These are phyloP conservation scores for Dendrolimus pini DNA, from an alignment of 2,888 invertebrate genomes.

Conservation along the genomic window DNA sequence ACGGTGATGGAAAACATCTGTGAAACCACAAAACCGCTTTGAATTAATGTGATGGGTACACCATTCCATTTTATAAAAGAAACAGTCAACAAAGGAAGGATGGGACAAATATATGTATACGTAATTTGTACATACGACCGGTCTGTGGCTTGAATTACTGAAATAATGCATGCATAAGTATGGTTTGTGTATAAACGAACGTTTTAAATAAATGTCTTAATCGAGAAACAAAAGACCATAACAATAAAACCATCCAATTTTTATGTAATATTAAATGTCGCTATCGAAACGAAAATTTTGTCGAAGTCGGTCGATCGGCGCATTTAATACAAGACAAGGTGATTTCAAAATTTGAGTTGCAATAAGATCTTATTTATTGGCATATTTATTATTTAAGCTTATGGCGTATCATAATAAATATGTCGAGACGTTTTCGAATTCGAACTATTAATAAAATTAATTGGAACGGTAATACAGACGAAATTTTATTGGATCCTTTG, in stretches of 20 bases:
- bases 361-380: conserved; percentile 29
- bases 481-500: conserved; percentile 24
- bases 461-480: conserved; percentile 15
- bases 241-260: conserved; percentile 37
- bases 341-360: conserved; percentile 39
- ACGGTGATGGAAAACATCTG: no score
- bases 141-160: no score
- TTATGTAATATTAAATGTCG: conserved; percentile 42
- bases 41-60: no score
- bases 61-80: no score
- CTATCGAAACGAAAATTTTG: conserved; percentile 42
- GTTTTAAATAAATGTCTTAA: conserved; percentile 40
- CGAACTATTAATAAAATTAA: conserved; percentile 32
- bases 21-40: no score
- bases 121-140: no score
- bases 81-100: no score
- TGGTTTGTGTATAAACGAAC: background rate
- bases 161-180: no score
- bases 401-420: conserved; percentile 10
- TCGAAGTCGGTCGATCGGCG: conserved; percentile 39
- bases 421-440: conserved; percentile 19
- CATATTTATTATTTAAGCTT: conserved; percentile 24
- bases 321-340: conserved; percentile 28
- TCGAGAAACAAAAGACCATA: conserved; percentile 37
- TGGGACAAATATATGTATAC: no score